Evolutionary conservation across 1,140 invertebrate genomes (phyloP).

Genomic region (Diabrotica undecimpunctata): DNA sequence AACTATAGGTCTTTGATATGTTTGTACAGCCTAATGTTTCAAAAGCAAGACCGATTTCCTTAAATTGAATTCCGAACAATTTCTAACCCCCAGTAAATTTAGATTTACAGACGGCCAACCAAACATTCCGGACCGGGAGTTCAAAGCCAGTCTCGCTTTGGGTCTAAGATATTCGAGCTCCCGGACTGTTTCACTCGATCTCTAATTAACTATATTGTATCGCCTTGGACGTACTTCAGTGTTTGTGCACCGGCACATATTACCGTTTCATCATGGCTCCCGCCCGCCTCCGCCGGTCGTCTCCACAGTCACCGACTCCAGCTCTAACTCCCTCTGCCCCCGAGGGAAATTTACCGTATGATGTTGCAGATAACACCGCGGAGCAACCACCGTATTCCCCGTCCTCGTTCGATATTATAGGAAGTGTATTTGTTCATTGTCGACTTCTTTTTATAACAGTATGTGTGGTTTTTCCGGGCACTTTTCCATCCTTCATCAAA

Average conservation of each 20-base stretch:
- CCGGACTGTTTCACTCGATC: not conserved
- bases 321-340: slow-evolving; percentile 19
- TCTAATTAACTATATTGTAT: not conserved
- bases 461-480: not conserved
- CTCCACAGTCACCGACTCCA: not conserved
- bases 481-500: not conserved
- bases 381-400: not conserved
- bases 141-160: too few species aligned
- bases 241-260: slow-evolving; percentile 19
- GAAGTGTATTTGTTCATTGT: slow-evolving; percentile 36
- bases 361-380: slow-evolving; percentile 37
- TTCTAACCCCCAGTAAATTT: too few species aligned
- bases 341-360: slow-evolving; percentile 41
- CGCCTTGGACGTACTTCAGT: slow-evolving; percentile 8
- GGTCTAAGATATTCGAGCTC: too few species aligned
- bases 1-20: too few species aligned
- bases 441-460: slow-evolving; percentile 4
- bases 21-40: too few species aligned
- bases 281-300: slow-evolving; percentile 17
- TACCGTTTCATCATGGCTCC: slow-evolving; percentile 34
- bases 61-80: too few species aligned
- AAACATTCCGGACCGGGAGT: too few species aligned
- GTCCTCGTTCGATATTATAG: slow-evolving; percentile 35
- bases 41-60: too few species aligned
- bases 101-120: too few species aligned